Base-by-base conservation (phyloP, 92 coral and sea anemone species). In the Siderastrea siderea region DNA sequence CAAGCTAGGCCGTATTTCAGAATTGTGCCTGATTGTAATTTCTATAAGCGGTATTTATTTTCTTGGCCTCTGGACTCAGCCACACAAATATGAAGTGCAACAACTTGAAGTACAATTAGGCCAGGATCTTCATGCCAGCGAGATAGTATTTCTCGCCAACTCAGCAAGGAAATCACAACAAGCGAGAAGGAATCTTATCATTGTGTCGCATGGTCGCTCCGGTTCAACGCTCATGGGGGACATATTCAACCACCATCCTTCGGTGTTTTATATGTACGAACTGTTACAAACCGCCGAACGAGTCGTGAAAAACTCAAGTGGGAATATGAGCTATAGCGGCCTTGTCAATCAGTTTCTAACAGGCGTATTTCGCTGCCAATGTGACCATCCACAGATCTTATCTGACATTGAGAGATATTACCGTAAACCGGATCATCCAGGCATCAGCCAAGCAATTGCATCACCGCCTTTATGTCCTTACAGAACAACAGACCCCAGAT, bases 381-480 rank as follows among this genome's bases (percentile, higher is more conserved):
- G 72, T 15, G 72, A 75, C 70, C 66, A 83, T 7, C 80, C 62
- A 50, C 26, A 55, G 6, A 15, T 45, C 55, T 65, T 70, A 38
- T 44, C 15, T 19, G 61, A 71, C 26, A 70, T 70, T 15, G 38
- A 55, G 16, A 19, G 14, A 26, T 51, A 71, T 12, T 53, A 83
- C 47, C 87, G 79, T 38, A 53, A 38, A 15, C 65, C 71, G 2
- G 78, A 61, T 14, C 63, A 53, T 13, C 74, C 86, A 3, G 62
- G 72, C 15, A 57, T 67, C 1, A 75, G 74, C 82, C 63, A 9
- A 0, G 89, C 86, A 6, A 59, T 80, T n/a, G 74, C 60, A 14
- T 80, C 84, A 16, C 84, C 89, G 17, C 80, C 89, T 3, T n/a
- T 85, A n/a, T 85, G 89, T 50, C 82, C 82, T 9, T 85, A 76